A percentile compares a stretch with the other conserved stretches of the same genome.
Evolutionary conservation across 64 coral and sea anemone genomes (phyloP).

Genomic region (Acropora yongei): DNA sequence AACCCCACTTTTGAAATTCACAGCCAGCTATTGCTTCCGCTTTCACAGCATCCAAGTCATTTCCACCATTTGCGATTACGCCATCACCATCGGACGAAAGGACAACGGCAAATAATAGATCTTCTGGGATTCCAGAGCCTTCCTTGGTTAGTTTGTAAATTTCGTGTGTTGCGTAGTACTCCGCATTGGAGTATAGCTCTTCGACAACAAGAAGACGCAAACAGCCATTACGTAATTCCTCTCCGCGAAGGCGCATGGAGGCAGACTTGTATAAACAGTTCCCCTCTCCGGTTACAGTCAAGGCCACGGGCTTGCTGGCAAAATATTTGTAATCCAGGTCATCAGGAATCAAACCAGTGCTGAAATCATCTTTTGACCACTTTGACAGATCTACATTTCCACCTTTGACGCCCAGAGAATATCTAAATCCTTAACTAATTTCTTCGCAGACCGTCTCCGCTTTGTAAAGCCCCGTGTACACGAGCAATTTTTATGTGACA

Average conservation of each 20-base stretch:
- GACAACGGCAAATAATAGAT: too few relatives aligned
- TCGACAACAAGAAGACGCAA: neutral
- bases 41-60: neutral
- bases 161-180: neutral
- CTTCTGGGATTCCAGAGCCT: neutral
- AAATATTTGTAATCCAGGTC: too few relatives aligned
- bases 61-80: neutral
- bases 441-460: too few relatives aligned
- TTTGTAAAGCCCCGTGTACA: too few relatives aligned
- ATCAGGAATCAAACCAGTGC: too few relatives aligned
- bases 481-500: too few relatives aligned
- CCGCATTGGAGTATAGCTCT: neutral
- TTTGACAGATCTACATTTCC: too few relatives aligned
- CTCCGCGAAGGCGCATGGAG: neutral
- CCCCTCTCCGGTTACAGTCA: neutral
- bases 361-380: too few relatives aligned
- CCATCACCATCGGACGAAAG: too few relatives aligned
- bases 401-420: too few relatives aligned
- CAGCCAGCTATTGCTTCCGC: neutral
- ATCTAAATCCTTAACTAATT: too few relatives aligned
- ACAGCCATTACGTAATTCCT: neutral
- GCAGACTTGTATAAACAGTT: neutral
- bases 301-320: too few relatives aligned
- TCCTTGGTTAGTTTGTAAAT: neutral
- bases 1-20: neutral